phyloP scores from a whole-genome alignment of 64 coral and sea anemone species.

The Trachythela sp. region DNA sequence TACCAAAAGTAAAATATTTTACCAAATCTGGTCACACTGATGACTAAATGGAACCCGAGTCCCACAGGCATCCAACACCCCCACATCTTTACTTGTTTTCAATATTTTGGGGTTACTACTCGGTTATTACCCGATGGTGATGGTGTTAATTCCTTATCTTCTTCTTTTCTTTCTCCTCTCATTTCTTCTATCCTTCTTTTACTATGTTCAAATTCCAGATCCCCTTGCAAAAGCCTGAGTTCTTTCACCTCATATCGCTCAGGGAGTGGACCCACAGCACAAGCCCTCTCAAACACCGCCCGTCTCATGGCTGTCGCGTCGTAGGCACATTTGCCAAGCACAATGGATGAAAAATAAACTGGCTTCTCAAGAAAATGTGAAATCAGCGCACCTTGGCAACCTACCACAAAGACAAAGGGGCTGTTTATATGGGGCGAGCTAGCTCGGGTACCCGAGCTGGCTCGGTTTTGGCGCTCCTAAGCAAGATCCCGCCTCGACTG shows the following conservation, averaged over 20 bases:
- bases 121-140: slow-evolving; percentile 50
- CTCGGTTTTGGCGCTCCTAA: too few relatives aligned
- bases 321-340: slow-evolving; percentile 72
- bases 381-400: slow-evolving; percentile 77
- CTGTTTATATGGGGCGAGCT: too few relatives aligned
- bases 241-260: slow-evolving; percentile 28
- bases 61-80: too few relatives aligned
- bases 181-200: slow-evolving; percentile 21
- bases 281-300: slow-evolving; percentile 60
- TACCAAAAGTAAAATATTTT: too few relatives aligned
- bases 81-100: too few relatives aligned
- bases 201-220: slow-evolving; percentile 61
- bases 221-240: slow-evolving; percentile 39
- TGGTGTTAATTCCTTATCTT: slow-evolving; percentile 21
- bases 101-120: too few relatives aligned
- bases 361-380: slow-evolving; percentile 68
- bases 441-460: too few relatives aligned
- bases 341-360: slow-evolving; percentile 70
- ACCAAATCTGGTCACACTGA: too few relatives aligned
- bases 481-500: too few relatives aligned
- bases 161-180: neutral
- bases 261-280: neutral
- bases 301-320: slow-evolving; percentile 49
- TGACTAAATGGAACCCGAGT: too few relatives aligned
- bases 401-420: neutral